Evolutionary conservation across 2,113 vertebrate genomes (phyloP).

Genomic region (Caretta caretta): DNA sequence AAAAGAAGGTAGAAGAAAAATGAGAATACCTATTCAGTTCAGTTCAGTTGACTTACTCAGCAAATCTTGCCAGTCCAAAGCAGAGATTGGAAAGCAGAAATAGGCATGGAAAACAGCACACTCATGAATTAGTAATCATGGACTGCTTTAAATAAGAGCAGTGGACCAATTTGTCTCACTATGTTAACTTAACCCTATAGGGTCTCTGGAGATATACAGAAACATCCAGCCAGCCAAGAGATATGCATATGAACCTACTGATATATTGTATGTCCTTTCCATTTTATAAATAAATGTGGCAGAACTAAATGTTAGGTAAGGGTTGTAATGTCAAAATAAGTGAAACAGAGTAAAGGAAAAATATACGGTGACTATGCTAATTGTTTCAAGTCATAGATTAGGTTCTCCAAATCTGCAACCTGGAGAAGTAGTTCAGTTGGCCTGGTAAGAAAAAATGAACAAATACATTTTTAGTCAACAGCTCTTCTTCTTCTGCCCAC

Average conservation of each 20-base stretch:
- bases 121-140: conserved; percentile 52
- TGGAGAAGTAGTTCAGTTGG: not conserved
- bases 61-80: not conserved
- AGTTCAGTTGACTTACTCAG: conserved; percentile 36
- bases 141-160: conserved; percentile 35
- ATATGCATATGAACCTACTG: fast-evolving
- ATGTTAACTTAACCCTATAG: not conserved
- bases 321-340: not conserved
- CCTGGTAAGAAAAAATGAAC: not conserved
- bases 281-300: not conserved
- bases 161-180: not conserved
- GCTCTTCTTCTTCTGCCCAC: not conserved
- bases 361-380: not conserved
- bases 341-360: not conserved
- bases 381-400: fast-evolving
- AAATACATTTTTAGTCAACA: not conserved
- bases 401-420: not conserved
- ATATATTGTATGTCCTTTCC: not conserved
- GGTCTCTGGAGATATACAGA: conserved; percentile 11
- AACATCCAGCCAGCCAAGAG: not conserved
- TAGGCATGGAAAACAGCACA: not conserved
- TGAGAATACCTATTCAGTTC: not conserved
- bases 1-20: conserved; percentile 1
- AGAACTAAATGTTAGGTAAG: not conserved
- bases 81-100: conserved; percentile 14